A percentile compares a stretch with the other conserved stretches of the same genome.
Evolutionary conservation across 2,888 invertebrate genomes (phyloP).

Genomic region (Acleris laterana): DNA sequence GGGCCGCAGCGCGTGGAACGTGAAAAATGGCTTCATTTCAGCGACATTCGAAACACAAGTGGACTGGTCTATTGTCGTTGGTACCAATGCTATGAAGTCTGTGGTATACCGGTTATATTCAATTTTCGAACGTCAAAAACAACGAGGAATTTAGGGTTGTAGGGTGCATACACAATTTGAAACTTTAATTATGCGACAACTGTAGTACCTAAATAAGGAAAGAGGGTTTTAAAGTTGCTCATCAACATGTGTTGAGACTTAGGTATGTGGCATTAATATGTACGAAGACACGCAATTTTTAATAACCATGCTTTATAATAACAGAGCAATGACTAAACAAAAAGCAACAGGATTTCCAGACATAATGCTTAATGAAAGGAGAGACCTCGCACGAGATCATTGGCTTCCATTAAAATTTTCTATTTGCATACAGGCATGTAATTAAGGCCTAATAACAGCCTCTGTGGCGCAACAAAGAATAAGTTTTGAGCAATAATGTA

Average conservation of each 20-base stretch:
- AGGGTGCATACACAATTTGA: no score
- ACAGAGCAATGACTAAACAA: constrained; percentile 25
- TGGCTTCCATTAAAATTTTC: constrained; percentile 76
- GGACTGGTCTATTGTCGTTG: not conserved
- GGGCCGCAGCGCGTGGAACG: constrained; percentile 49
- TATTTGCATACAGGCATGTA: constrained; percentile 81
- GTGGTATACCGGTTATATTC: no score
- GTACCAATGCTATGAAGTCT: no score
- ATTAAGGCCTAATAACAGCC: constrained; percentile 82
- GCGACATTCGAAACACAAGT: constrained; percentile 25
- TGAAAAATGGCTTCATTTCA: constrained; percentile 74
- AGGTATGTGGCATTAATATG: not conserved
- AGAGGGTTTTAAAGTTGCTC: not conserved
- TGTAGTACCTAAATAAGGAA: not conserved
- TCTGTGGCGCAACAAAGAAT: constrained; percentile 82
- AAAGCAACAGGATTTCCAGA: constrained; percentile 40
- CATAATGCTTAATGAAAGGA: constrained; percentile 69
- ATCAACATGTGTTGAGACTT: not conserved
- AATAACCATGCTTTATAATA: constrained; percentile 28
- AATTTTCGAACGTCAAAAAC: no score
- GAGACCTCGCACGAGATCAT: constrained; percentile 66
- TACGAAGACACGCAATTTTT: constrained; percentile 15
- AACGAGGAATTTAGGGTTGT: no score
- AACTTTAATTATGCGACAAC: not conserved
- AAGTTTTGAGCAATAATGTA: constrained; percentile 84